These are phyloP conservation scores for Micronycteris hirsuta DNA, from an alignment of 2,113 vertebrate genomes.

Conservation along the genomic window DNA sequence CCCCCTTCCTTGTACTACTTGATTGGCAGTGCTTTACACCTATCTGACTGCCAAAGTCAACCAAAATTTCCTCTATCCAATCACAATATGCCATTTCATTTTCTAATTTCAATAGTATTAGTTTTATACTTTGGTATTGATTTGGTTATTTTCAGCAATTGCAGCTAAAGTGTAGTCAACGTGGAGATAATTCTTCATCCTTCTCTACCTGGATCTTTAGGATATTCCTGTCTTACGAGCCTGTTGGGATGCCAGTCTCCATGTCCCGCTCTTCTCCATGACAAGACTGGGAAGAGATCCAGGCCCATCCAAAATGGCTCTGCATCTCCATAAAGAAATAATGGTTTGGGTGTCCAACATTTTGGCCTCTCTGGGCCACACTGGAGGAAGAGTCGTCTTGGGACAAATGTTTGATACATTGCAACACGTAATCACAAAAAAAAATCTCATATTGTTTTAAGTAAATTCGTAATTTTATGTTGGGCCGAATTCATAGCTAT, in stretches of 20 bases:
- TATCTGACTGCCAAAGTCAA: background rate
- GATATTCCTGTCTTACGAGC: background rate
- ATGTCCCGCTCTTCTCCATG: background rate
- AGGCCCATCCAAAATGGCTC: background rate
- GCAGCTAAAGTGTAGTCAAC: background rate
- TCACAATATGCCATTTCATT: background rate
- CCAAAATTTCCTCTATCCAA: background rate
- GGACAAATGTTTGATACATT: no score
- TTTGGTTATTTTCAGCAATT: background rate
- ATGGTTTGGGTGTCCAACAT: background rate
- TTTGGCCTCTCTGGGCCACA: no score
- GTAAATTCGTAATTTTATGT: no score
- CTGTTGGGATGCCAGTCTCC: background rate
- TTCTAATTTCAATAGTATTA: background rate
- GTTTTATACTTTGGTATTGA: background rate
- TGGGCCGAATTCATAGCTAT: no score
- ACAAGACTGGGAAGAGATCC: background rate
- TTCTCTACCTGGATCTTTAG: background rate
- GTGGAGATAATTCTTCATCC: background rate
- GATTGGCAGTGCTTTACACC: background rate
- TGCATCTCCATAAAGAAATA: background rate
- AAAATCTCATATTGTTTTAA: no score
- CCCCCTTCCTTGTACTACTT: background rate
- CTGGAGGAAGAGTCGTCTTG: no score
- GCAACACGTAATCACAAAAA: no score